Percentiles rank a stretch among this genome's conserved stretches.
phyloP scores from a whole-genome alignment of 92 coral and sea anemone species.

The Epizoanthus illoricatus region DNA sequence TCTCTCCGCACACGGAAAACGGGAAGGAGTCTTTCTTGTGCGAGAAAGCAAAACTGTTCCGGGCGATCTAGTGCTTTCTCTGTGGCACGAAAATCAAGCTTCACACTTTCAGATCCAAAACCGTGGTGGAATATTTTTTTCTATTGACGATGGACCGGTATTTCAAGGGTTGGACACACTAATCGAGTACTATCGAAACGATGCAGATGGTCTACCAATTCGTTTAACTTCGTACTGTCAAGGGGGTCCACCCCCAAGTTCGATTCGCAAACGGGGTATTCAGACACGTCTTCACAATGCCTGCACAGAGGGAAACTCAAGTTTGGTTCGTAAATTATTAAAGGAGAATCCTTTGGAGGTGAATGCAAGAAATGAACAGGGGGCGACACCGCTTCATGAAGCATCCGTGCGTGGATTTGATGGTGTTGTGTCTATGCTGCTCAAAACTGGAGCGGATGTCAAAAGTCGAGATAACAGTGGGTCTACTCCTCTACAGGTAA shows the following conservation, averaged over 20 bases:
- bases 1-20: conserved; percentile 79
- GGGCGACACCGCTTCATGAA: conserved; percentile 81
- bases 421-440: conserved; percentile 68
- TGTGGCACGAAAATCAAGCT: conserved; percentile 89
- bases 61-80: conserved; percentile 87
- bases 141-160: conserved; percentile 95
- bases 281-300: conserved; percentile 79
- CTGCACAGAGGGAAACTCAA: conserved; percentile 77
- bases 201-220: conserved; percentile 90
- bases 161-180: conserved; percentile 89
- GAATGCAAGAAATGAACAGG: conserved; percentile 82
- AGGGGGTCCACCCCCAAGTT: conserved; percentile 93
- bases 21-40: conserved; percentile 93
- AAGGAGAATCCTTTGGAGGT: conserved; percentile 74
- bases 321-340: conserved; percentile 66
- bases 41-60: conserved; percentile 85
- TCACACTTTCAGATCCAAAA: conserved; percentile 93
- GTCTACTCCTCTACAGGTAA: conserved; percentile 86
- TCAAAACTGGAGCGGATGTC: conserved; percentile 85
- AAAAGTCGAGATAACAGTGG: conserved; percentile 85
- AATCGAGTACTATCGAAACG: conserved; percentile 83
- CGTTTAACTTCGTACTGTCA: conserved; percentile 67
- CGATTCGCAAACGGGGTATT: conserved; percentile 76
- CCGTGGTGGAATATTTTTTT: conserved; percentile 83
- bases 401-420: conserved; percentile 73